These are phyloP conservation scores for Uropetala carovei DNA, from an alignment of 2,888 invertebrate species.

Conservation along the genomic window DNA sequence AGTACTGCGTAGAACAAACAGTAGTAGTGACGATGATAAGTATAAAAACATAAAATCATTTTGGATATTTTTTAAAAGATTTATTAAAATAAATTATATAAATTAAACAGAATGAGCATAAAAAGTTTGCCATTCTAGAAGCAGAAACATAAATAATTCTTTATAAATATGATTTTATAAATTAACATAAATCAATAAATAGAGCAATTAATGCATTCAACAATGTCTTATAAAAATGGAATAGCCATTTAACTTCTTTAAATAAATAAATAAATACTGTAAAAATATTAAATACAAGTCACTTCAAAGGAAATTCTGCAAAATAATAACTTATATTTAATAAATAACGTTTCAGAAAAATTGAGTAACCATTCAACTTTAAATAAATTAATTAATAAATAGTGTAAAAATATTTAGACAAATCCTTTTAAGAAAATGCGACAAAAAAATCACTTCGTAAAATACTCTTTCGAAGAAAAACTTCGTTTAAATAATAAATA, in stretches of 20 bases:
- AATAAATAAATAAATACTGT: not conserved
- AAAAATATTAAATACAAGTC: not conserved
- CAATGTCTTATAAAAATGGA: not conserved
- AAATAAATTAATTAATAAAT: no score
- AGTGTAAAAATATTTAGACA: no score
- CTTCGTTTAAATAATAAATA: no score
- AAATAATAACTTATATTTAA: no score
- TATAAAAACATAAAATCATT: no score
- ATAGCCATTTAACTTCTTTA: not conserved
- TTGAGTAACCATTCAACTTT: no score
- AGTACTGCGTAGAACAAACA: no score
- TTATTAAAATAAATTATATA: not conserved
- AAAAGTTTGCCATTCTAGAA: not conserved
- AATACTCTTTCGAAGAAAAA: no score
- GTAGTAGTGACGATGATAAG: no score
- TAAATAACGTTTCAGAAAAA: no score
- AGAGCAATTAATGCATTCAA: not conserved
- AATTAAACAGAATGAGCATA: not conserved
- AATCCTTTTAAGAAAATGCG: no score
- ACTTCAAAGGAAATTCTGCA: not conserved
- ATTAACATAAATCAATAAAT: not conserved
- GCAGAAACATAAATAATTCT: not conserved
- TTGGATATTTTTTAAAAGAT: not conserved
- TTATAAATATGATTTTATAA: not conserved
- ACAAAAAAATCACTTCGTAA: no score